These are phyloP conservation scores for Melanerpes aurifrons DNA, from an alignment of 2,113 vertebrate species.

Conservation along the genomic window DNA sequence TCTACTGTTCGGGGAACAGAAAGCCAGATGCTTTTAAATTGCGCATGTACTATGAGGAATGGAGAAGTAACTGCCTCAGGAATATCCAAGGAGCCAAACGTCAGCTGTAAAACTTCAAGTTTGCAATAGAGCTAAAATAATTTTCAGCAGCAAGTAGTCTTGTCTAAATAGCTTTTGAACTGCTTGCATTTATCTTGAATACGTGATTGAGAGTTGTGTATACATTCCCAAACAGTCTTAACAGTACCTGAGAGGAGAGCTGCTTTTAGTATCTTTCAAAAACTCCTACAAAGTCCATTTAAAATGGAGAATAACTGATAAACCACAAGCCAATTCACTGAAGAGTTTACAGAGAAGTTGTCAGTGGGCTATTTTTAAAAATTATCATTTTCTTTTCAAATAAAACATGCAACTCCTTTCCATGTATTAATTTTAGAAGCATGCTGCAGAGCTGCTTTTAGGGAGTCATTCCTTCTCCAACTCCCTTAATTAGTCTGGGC, in stretches of 20 bases:
- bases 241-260: neutral
- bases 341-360: neutral
- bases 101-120: neutral
- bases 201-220: constrained; percentile 6
- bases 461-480: neutral
- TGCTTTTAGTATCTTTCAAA: neutral
- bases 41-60: neutral
- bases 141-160: neutral
- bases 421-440: constrained; percentile 13
- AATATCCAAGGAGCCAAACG: neutral
- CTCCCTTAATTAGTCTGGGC: neutral
- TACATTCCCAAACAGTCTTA: neutral
- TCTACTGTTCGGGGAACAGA: neutral
- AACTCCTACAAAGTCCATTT: neutral
- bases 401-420: constrained; percentile 17
- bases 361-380: constrained; percentile 31
- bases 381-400: neutral
- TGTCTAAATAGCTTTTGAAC: neutral
- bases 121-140: neutral
- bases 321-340: neutral
- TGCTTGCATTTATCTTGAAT: neutral
- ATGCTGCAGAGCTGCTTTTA: neutral
- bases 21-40: neutral
- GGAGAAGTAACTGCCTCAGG: neutral
- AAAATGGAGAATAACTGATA: neutral